phyloP scores from a whole-genome alignment of 2,113 vertebrate species.

The Crotalus helleri region DNA sequence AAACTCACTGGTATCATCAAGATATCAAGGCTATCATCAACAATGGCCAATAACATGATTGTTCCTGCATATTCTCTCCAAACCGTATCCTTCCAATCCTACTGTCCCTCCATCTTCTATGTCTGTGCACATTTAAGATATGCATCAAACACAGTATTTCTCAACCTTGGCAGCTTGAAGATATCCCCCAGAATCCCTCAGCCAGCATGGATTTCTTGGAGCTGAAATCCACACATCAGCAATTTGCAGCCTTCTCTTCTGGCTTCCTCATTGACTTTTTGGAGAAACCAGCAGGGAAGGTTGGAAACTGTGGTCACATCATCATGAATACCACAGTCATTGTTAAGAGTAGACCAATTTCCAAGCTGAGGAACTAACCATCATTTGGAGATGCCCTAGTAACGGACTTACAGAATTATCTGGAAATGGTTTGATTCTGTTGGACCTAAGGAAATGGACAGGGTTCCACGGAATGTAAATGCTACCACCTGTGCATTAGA shows the following conservation, averaged over 20 bases:
- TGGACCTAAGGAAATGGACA: background rate
- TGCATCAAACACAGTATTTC: background rate
- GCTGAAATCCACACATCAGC: background rate
- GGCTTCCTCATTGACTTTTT: background rate
- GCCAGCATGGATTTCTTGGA: background rate
- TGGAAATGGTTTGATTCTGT: background rate
- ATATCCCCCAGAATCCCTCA: background rate
- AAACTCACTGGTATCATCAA: background rate
- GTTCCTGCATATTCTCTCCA: background rate
- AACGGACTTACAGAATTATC: background rate
- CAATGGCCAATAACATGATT: background rate
- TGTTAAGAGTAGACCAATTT: too few species aligned
- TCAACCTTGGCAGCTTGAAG: background rate
- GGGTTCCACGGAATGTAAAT: background rate
- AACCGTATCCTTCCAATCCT: background rate
- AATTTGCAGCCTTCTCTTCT: background rate
- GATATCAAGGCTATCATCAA: background rate
- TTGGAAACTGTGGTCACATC: background rate
- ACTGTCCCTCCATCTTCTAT: background rate
- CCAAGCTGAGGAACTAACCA: background rate
- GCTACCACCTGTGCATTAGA: background rate
- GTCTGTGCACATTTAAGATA: background rate
- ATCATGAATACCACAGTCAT: too few species aligned
- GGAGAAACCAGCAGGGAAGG: background rate
- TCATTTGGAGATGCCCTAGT: background rate